phyloP scores from a whole-genome alignment of 2,888 invertebrate species.

The Leucozona laternaria region DNA sequence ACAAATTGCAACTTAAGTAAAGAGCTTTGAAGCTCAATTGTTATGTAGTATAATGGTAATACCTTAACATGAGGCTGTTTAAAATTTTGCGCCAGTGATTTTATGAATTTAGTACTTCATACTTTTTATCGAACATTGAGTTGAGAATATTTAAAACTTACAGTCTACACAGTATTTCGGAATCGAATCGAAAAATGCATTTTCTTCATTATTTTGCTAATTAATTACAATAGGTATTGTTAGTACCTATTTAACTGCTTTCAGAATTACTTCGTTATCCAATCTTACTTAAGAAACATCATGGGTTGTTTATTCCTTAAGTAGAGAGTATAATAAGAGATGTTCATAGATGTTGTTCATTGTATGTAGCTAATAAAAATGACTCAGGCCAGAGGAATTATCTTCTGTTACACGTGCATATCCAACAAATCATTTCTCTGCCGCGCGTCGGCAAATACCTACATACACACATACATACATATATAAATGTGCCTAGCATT shows the following conservation, averaged over 20 bases:
- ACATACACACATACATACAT: no score
- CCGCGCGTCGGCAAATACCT: background rate
- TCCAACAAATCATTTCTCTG: conserved; percentile 32
- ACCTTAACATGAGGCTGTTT: no score
- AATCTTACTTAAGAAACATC: conserved; percentile 8
- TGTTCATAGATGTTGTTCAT: background rate
- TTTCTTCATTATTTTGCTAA: background rate
- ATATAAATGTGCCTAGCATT: conserved; percentile 23
- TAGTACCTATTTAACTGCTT: conserved; percentile 2
- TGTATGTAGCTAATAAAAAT: background rate
- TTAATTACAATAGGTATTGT: background rate
- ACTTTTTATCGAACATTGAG: no score
- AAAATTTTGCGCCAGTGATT: no score
- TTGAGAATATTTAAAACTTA: no score
- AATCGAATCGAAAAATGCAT: background rate
- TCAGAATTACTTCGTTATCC: conserved; percentile 17
- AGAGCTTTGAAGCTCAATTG: no score
- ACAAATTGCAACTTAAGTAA: no score
- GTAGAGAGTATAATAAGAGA: background rate
- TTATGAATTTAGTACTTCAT: no score
- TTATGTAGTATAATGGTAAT: no score
- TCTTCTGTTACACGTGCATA: conserved; percentile 22
- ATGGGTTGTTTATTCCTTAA: conserved; percentile 20
- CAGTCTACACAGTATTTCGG: no score
- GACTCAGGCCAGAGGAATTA: conserved; percentile 31